phyloP scores from a whole-genome alignment of 2,113 vertebrate genomes.

The Labeo rohita region DNA sequence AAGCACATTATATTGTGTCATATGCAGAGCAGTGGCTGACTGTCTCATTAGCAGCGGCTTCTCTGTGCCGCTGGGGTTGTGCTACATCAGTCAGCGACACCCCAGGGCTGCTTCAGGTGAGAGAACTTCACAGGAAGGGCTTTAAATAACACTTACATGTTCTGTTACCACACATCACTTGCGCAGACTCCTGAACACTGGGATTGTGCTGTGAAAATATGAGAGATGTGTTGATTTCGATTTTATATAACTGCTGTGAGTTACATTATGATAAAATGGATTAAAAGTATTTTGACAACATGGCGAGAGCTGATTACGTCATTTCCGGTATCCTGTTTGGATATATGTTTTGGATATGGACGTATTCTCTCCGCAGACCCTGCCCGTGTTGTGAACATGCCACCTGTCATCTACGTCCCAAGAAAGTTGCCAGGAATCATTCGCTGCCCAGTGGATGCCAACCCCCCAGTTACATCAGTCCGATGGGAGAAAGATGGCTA shows the following conservation, averaged over 20 bases:
- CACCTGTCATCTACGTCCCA: conserved; percentile 93
- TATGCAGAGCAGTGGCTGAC: conserved; percentile 7
- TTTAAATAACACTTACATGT: conserved; percentile 28
- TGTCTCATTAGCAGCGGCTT: conserved; percentile 17
- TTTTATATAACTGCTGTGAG: neutral
- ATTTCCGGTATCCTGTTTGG: neutral
- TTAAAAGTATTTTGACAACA: neutral
- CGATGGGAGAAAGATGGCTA: conserved; percentile 99
- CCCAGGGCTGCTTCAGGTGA: conserved; percentile 31
- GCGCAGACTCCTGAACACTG: neutral
- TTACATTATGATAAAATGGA: neutral
- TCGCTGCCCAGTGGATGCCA: conserved; percentile 95
- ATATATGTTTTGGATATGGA: too few species aligned
- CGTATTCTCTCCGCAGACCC: conserved; percentile 78
- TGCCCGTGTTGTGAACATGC: conserved; percentile 98
- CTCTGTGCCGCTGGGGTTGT: conserved; percentile 27
- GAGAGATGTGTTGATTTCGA: neutral
- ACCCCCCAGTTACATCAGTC: conserved; percentile 91
- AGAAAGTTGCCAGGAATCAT: conserved; percentile 96
- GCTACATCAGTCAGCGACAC: conserved; percentile 37
- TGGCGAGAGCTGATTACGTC: neutral
- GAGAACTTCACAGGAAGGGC: conserved; percentile 21
- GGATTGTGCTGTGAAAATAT: neutral
- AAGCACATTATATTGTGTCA: neutral
- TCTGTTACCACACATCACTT: neutral